Evolutionary conservation across 2,113 vertebrate genomes (phyloP).

Genomic region (Trichomycterus rosablanca): DNA sequence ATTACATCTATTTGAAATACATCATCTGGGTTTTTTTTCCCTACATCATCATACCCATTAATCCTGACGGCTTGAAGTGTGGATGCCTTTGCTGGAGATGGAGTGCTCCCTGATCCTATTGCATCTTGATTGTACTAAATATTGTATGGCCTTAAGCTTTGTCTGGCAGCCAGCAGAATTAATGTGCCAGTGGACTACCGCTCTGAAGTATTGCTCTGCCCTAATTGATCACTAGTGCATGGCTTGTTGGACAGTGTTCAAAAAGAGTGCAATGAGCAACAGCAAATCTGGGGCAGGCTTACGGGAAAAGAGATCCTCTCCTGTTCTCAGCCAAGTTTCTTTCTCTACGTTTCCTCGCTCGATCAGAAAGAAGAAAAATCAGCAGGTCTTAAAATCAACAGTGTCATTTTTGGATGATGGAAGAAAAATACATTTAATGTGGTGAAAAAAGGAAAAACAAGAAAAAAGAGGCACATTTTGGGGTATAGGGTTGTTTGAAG

Average conservation of each 20-base stretch:
- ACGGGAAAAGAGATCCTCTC: slow-evolving; percentile 33
- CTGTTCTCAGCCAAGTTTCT: slow-evolving; percentile 29
- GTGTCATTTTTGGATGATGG: slow-evolving; percentile 7
- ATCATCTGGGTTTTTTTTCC: no score
- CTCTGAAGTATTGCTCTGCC: slow-evolving; percentile 39
- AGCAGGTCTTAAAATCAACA: slow-evolving; percentile 21
- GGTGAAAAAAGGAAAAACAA: background rate
- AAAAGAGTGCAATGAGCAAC: slow-evolving; percentile 37
- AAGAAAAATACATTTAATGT: background rate
- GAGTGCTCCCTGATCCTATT: slow-evolving; percentile 4
- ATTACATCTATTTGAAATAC: slow-evolving; percentile 12
- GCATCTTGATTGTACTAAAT: slow-evolving; percentile 34
- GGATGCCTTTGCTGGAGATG: background rate
- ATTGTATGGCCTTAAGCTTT: slow-evolving; percentile 40
- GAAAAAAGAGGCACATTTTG: no score
- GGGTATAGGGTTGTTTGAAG: no score
- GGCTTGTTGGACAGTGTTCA: slow-evolving; percentile 36
- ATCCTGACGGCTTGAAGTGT: slow-evolving; percentile 16
- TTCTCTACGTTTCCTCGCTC: slow-evolving; percentile 17
- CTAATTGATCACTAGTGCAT: slow-evolving; percentile 44
- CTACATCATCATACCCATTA: background rate
- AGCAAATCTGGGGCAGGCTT: slow-evolving; percentile 40
- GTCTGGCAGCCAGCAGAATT: slow-evolving; percentile 40
- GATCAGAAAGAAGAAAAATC: slow-evolving; percentile 22
- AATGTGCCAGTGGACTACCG: slow-evolving; percentile 35